Base-by-base conservation (phyloP, 2,797 vertebrate species). In the Steatocranus sp. region DNA sequence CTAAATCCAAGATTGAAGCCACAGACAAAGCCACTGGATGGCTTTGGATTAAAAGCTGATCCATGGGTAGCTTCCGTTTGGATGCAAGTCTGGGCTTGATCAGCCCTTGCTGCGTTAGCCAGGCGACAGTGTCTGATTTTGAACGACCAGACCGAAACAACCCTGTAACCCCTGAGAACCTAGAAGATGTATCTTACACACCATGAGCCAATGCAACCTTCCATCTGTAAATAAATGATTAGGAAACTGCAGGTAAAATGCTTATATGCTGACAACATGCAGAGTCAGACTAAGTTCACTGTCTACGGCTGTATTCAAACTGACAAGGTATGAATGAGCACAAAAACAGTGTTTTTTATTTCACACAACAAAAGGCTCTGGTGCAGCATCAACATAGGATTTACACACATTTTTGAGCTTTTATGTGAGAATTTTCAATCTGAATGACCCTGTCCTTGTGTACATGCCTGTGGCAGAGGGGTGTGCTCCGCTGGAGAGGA, bases 181-280 rank as follows among this genome's bases (percentile, higher is more conserved):
- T 66, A 38, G 61, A 66, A 41, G 61, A 41, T 66, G 76, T 54
- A 20, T 36, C 58, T 63, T 63, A 63, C 11, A 3, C 58, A 63
- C 32, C 32, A 5, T 23, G 23, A 12, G 6, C 27, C 23, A 27
- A 12, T 27, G 1, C 43, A n/a, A 41, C 87, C 80, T 61, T 73
- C 18, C 81, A 76, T 74, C 75, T 85, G 27, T 82, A 81, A 82
- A 86, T 74, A 86, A 74, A 25, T 75, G 43, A 75, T 85, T 83
- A 80, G 82, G 76, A 61, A 27, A 41, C 20, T 87, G 63, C 82
- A 20, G 77, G 68, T 86, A 81, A 82, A 79, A 18, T 43, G 73
- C 8, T 76, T 73, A 18, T 30, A 30, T 43, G 17, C 15, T 78
- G 20, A 83, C 48, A 78, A 61, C 23, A 27, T 23, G 23, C 23